Conservation (phyloP, 92 coral and sea anemone genomes). For the Micromussa lordhowensis region DNA sequence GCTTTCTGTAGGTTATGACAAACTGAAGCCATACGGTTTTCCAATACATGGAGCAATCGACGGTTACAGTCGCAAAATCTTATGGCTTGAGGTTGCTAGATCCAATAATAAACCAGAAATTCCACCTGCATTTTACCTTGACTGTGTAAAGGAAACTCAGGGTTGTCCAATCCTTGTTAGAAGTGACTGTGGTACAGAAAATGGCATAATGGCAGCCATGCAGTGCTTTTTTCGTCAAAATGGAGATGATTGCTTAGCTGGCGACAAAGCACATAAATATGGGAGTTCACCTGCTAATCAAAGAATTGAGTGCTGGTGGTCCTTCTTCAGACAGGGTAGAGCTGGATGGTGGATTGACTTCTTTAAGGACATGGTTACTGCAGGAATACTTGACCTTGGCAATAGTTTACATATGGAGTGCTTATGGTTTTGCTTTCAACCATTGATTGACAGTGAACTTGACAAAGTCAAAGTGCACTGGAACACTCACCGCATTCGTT, state of each 20-base stretch:
- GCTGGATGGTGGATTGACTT: constrained; percentile 64
- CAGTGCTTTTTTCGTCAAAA: constrained; percentile 56
- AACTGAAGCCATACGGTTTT: constrained; percentile 50
- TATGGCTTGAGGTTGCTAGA: constrained; percentile 65
- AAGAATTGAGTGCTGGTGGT: constrained; percentile 66
- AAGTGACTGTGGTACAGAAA: constrained; percentile 70
- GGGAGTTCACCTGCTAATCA: constrained; percentile 66
- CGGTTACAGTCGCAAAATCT: constrained; percentile 56
- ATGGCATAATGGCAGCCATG: constrained; percentile 61
- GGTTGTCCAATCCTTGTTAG: constrained; percentile 67
- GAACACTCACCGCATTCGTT: constrained; percentile 58
- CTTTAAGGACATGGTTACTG: constrained; percentile 62
- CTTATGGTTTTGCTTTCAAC: constrained; percentile 64
- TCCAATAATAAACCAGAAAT: constrained; percentile 66
- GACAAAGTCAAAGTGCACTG: constrained; percentile 67
- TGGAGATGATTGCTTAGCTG: constrained; percentile 55
- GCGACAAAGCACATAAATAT: constrained; percentile 60
- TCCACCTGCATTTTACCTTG: constrained; percentile 55
- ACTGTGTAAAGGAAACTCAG: constrained; percentile 38
- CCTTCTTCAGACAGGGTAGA: constrained; percentile 48
- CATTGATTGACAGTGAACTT: constrained; percentile 50
- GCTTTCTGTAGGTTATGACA: constrained; percentile 27
- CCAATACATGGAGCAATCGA: constrained; percentile 69
- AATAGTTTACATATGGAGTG: constrained; percentile 63
- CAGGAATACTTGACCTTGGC: constrained; percentile 58